Evolutionary conservation across 1,140 invertebrate genomes (phyloP), one percentile per base, ranked within the genome.

Genomic region (Dendrolimus kikuchii): DNA sequence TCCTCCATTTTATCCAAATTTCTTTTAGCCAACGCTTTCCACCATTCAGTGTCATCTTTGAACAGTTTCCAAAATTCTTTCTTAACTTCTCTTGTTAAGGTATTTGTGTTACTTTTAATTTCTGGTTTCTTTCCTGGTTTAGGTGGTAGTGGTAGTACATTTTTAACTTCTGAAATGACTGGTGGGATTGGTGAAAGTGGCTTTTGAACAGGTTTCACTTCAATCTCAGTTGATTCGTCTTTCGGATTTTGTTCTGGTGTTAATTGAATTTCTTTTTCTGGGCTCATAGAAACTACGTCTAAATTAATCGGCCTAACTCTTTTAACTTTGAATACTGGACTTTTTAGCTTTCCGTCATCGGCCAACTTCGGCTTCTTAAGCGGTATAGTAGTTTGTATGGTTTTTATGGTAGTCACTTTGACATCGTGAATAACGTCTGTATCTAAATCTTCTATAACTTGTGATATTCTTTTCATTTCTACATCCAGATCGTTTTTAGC

Each of bases 1-100:
- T 88, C 85, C 52, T 87, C 76, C 77, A 85, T 84, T 72, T 82
- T 86, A 4, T 84, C 74, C n/a, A 87, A 61, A 64, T 88, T 85
- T 47, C 84, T 78, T 49, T 86, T 77, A 23, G 86, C 83, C 38
- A 88, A 57, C 2, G 75, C 83, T 52, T 85, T 87, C 86, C 86
- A 88, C 72, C 83, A 84, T 54, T 87, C 86, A 0, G 83, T 80
- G 50, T 88, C 87, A 58, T 87, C 78, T 59, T 79, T 83, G 58
- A 88, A 88, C 66, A 88, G 68, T 58, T 78, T 81, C 86, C 86
- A 88, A 57, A 87, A 88, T 49, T 87, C 70, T 41, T 64, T 70
- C 55, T 71, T 82, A 10, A 70, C 64, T 56, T 74, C 64, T 53
- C 66, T 74, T 6, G 55, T 53, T 41, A 60, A 59, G 0, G 60